Percentiles rank a stretch among this genome's conserved stretches.
phyloP scores from a whole-genome alignment of 2,888 invertebrate genomes.

The Epinotia bilunana region DNA sequence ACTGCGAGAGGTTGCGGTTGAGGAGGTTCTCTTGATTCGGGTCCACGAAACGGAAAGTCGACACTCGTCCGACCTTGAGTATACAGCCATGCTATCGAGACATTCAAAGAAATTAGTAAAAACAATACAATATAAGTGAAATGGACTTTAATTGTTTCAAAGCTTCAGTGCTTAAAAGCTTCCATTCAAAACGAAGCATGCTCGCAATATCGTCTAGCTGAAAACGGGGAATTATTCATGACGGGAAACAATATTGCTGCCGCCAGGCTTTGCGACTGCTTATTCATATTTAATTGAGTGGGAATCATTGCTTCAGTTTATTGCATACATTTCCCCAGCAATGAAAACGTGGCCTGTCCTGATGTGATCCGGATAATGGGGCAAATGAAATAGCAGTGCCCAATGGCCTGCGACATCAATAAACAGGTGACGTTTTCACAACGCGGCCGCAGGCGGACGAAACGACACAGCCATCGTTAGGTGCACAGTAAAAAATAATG shows the following conservation, averaged over 20 bases:
- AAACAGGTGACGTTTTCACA: constrained; percentile 44
- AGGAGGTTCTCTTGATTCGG: constrained; percentile 92
- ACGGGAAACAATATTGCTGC: constrained; percentile 12
- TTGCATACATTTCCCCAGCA: constrained; percentile 14
- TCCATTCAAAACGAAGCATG: constrained; percentile 15
- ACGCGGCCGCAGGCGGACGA: constrained; percentile 45
- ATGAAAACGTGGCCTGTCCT: not conserved
- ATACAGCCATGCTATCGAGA: constrained; percentile 89
- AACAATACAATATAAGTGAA: not conserved
- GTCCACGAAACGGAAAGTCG: constrained; percentile 94
- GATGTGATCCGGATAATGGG: constrained; percentile 13
- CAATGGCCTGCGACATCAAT: constrained; percentile 37
- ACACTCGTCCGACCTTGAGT: constrained; percentile 93
- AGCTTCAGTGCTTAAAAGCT: not conserved
- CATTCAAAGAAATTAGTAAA: not conserved
- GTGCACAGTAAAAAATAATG: constrained; percentile 52
- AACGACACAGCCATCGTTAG: constrained; percentile 52
- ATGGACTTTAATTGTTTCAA: not conserved
- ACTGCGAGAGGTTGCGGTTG: constrained; percentile 90
- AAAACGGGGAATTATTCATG: constrained; percentile 29
- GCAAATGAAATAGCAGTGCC: constrained; percentile 27
- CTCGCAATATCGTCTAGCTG: constrained; percentile 4
- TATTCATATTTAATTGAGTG: constrained; percentile 35
- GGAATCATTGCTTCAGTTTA: constrained; percentile 17
- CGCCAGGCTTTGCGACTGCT: constrained; percentile 11